phyloP scores from a whole-genome alignment of 2,888 invertebrate species.

The Danaus chrysippus region DNA sequence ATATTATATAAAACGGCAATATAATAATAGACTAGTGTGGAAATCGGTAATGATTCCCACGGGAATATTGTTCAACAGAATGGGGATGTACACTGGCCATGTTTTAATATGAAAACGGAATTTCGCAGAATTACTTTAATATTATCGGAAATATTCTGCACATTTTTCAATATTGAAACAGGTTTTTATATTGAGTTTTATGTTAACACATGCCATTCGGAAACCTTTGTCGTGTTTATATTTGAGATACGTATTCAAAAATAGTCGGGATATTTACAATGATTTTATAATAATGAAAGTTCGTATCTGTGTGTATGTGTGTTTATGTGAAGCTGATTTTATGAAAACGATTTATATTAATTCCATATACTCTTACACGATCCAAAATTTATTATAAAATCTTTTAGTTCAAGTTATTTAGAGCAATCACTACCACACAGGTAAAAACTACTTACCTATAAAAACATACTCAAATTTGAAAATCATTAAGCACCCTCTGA shows the following conservation, averaged over 20 bases:
- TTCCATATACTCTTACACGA: too few species aligned
- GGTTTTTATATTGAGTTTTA: background rate
- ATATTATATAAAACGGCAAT: background rate
- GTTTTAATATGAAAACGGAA: slow-evolving; percentile 5
- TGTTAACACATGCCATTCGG: slow-evolving; percentile 4
- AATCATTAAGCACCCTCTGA: background rate
- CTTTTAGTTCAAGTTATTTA: too few species aligned
- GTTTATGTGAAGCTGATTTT: too few species aligned
- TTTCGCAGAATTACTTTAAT: slow-evolving; percentile 1
- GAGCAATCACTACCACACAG: too few species aligned
- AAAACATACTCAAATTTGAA: background rate
- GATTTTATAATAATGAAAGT: background rate
- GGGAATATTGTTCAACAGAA: slow-evolving; percentile 6
- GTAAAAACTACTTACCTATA: background rate
- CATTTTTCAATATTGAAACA: slow-evolving; percentile 4
- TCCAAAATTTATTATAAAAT: too few species aligned
- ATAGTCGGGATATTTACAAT: background rate
- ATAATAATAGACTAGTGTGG: background rate
- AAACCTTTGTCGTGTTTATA: background rate
- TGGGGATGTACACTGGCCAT: background rate
- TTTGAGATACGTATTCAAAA: background rate
- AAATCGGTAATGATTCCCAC: slow-evolving; percentile 3
- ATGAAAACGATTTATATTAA: too few species aligned
- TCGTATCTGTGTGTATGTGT: too few species aligned
- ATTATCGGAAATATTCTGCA: slow-evolving; percentile 6